Evolutionary conservation across 2,888 invertebrate species (phyloP), one percentile per base, ranked within the genome.

Genomic region (Tolmerus cingulatus): DNA sequence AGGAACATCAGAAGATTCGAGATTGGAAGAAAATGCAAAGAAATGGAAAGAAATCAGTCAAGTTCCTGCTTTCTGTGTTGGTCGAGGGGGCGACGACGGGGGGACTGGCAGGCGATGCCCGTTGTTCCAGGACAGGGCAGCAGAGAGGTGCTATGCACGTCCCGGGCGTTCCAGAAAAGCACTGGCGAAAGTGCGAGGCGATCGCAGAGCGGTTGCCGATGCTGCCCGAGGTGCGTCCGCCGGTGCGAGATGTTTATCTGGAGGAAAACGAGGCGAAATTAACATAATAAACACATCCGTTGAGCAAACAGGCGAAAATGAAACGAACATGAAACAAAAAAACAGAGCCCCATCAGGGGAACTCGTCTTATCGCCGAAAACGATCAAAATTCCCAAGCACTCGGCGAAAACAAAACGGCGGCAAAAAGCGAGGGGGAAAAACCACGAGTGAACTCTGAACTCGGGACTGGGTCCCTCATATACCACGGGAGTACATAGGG

Each of bases 211-310:
- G 14, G 16, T 51, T 79, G 46, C 46, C 9, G 51, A 46, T 23
- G 30, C 19, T 79, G 16, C 43, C 51, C 16, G 79, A 30, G 66
- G 14, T 79, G n/a, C 30, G 51, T 14, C 30, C 30, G 19, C 4
- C 51, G 14, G 51, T 51, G 23, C 23, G 76, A 46, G 79, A 79
- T 79, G 79, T 30, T 51, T 51, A 79, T 79, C 79, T 79, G 51
- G 4, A 23, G 51, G 78, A 51, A 79, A 79, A 79, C 79, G 51
- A 79, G 30, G 46, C n/a, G 79, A 79, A 79, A 79, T 79, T 79
- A 79, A 79, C 79, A 79, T 79, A 79, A 79, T 79, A 79, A 79
- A 79, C 79, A 79, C 79, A 79, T 79, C 79, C 79, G 79, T 51
- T 40, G 19, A 27, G 79, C 16, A 78, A 30, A 27, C 27, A 30